phyloP scores from a whole-genome alignment of 2,797 vertebrate genomes.

The Microctenopoma steveboyesi region DNA sequence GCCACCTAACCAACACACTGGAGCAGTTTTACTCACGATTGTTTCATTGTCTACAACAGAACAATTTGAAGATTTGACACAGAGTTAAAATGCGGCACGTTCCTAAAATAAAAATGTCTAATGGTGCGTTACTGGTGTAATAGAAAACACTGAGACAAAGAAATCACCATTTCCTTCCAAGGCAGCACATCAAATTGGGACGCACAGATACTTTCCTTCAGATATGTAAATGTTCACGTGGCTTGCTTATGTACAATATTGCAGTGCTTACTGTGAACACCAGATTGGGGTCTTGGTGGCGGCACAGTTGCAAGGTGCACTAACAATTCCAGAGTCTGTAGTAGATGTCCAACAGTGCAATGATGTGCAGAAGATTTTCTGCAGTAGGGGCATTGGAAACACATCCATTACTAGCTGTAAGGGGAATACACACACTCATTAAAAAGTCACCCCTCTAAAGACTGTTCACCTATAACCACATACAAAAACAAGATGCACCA shows the following conservation, averaged over 20 bases:
- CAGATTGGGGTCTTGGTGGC: conserved; percentile 26
- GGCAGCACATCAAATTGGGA: conserved; percentile 1
- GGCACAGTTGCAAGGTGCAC: conserved; percentile 32
- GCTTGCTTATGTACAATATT: conserved; percentile 47
- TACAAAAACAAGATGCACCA: conserved; percentile 40
- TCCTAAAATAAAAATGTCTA: background rate
- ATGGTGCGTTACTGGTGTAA: conserved; percentile 1
- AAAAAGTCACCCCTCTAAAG: conserved; percentile 29
- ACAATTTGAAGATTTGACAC: background rate
- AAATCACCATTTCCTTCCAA: conserved; percentile 13
- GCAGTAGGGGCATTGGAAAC: conserved; percentile 52
- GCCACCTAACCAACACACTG: background rate
- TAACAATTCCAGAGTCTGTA: conserved; percentile 36
- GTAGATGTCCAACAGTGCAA: conserved; percentile 56
- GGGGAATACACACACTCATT: conserved; percentile 17
- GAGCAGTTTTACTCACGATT: conserved; percentile 17
- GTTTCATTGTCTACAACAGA: conserved; percentile 28
- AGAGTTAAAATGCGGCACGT: background rate
- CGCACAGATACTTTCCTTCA: conserved; percentile 5
- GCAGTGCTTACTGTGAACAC: conserved; percentile 26
- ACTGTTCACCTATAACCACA: conserved; percentile 39
- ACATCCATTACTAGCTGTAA: conserved; percentile 38
- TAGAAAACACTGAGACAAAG: conserved; percentile 8
- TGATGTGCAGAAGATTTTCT: conserved; percentile 50
- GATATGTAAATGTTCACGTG: conserved; percentile 31